Base-by-base conservation (phyloP, 92 coral and sea anemone species). In the Micromussa lordhowensis region DNA sequence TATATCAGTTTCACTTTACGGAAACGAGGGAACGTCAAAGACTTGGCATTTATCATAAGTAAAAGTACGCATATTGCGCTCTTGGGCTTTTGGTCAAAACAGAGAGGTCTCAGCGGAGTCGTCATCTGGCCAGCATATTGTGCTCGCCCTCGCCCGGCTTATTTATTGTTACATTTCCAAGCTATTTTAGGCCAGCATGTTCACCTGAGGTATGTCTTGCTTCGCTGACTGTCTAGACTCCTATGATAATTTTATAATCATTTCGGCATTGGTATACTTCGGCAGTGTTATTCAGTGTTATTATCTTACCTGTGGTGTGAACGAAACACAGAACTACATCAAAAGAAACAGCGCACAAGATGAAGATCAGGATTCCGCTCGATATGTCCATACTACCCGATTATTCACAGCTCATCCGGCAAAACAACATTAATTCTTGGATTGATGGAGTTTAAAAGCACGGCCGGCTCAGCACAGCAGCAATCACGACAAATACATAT, bases 291-390 rank as follows among this genome's bases (percentile, higher is more conserved):
- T 17, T 73, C 11, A 32, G 78, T 73, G 26, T 63, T 64, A 35
- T 26, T 22, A 28, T 28, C 81, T 84, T 74, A 84, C 88, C 88
- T 73, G 57, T 26, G 35, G 58, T n/a, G 57, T 58, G 81, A 75
- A 73, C 40, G 3, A 74, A 74, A 57, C 81, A 84, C 74, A 35
- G 10, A 13, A 58, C 31, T 31, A 8, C 29, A 49, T 58, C 73
- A n/a, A 74, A 55, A 24, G 49, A 53, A 21, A 32, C 21, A 35
- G 14, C 51, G 18, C 70, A 35, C 12, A 74, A 75, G 36, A 58
- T 24, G 7, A 84, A 7, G 6, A 2, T 4, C 32, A 26, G 26
- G 3, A 70, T 82, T 49, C 79, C 12, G 31, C 15, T 28, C 11
- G 32, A 75, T 1, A 73, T 18, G 3, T 34, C 74, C 75, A 72